Percentiles rank a stretch among this genome's conserved stretches.
Evolutionary conservation across 1,140 invertebrate genomes (phyloP).

Genomic region (Drosophila nasuta): DNA sequence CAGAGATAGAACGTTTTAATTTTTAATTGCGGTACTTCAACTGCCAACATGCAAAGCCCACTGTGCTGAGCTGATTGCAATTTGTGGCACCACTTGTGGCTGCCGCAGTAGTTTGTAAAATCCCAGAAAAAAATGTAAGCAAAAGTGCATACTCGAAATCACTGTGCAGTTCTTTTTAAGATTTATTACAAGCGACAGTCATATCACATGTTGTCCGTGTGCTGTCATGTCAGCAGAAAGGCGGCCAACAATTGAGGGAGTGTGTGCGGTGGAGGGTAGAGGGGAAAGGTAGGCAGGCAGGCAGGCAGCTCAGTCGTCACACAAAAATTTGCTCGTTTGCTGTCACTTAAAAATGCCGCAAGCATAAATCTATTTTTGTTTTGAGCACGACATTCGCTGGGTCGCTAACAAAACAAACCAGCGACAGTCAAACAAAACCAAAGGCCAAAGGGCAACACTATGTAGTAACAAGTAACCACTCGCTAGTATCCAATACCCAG

Average conservation of each 20-base stretch:
- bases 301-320: slow-evolving; percentile 29
- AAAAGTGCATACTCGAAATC: slow-evolving; percentile 58
- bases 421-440: slow-evolving; percentile 53
- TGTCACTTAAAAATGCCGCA: slow-evolving; percentile 82
- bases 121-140: slow-evolving; percentile 14
- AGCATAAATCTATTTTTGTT: slow-evolving; percentile 82
- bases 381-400: slow-evolving; percentile 54
- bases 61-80: slow-evolving; percentile 41
- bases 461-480: slow-evolving; percentile 1
- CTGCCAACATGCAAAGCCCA: slow-evolving; percentile 8
- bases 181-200: slow-evolving; percentile 78
- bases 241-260: slow-evolving; percentile 16
- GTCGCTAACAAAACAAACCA: slow-evolving; percentile 28
- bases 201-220: slow-evolving; percentile 65
- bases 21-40: background rate
- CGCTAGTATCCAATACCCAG: slow-evolving; percentile 8
- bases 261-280: background rate
- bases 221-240: slow-evolving; percentile 63
- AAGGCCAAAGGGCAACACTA: slow-evolving; percentile 1
- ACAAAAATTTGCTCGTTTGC: slow-evolving; percentile 76
- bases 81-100: slow-evolving; percentile 63
- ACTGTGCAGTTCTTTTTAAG: slow-evolving; percentile 69
- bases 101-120: slow-evolving; percentile 34
- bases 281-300: background rate
- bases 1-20: background rate